Conservation (phyloP, 2,797 vertebrate species). For the Setipinna tenuifilis region DNA sequence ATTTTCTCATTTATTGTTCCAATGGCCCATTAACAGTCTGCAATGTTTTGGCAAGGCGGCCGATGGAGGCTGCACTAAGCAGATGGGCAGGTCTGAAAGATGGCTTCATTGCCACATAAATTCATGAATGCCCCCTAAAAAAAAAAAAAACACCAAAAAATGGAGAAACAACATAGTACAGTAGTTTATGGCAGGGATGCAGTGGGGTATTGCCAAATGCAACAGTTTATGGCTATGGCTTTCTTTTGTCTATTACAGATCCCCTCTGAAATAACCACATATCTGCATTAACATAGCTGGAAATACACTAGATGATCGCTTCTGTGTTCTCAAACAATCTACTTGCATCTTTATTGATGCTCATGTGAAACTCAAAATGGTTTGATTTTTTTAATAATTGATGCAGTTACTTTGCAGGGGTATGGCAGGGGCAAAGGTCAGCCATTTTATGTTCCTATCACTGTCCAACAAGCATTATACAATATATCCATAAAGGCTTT, state of each 20-base stretch:
- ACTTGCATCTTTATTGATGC: neutral
- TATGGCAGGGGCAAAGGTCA: neutral
- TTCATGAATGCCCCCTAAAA: slow-evolving; percentile 66
- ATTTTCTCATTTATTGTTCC: slow-evolving; percentile 71
- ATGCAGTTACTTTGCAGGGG: neutral
- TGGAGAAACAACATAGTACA: slow-evolving; percentile 65
- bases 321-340: neutral
- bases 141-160: slow-evolving; percentile 51
- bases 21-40: slow-evolving; percentile 81
- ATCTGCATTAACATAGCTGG: slow-evolving; percentile 6
- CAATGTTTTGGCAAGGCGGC: slow-evolving; percentile 63
- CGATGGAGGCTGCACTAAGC: slow-evolving; percentile 69
- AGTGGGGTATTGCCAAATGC: slow-evolving; percentile 66
- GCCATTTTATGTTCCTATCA: neutral
- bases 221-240: slow-evolving; percentile 60
- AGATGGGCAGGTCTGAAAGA: slow-evolving; percentile 76
- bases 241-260: neutral
- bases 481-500: neutral
- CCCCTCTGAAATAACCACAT: neutral
- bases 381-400: neutral
- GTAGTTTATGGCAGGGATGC: slow-evolving; percentile 65
- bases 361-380: neutral
- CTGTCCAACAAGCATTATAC: neutral
- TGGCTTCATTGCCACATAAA: slow-evolving; percentile 79
- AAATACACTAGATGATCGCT: neutral